These are phyloP conservation scores for Siphlonurus alternatus DNA, from an alignment of 2,888 invertebrate species.

Conservation along the genomic window DNA sequence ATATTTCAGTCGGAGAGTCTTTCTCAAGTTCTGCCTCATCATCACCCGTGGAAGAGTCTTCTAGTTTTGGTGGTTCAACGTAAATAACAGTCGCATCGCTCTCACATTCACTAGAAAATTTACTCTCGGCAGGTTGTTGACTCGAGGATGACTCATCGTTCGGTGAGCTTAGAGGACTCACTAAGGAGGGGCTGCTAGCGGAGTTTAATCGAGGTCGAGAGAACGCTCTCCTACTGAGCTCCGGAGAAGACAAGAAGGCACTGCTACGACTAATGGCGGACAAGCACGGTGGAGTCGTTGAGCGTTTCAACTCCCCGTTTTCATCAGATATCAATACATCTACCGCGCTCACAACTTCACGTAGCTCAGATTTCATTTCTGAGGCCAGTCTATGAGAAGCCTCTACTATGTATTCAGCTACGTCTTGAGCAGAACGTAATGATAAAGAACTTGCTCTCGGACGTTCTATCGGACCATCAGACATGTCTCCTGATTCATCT, in stretches of 20 bases:
- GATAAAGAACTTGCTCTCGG: constrained; percentile 48
- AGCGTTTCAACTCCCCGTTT: constrained; percentile 15
- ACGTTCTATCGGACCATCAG: not conserved
- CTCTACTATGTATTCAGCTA: constrained; percentile 60
- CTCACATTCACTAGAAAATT: constrained; percentile 26
- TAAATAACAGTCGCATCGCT: constrained; percentile 29
- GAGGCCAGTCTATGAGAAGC: constrained; percentile 63
- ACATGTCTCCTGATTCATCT: constrained; percentile 41
- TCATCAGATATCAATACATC: constrained; percentile 44
- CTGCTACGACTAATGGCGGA: not conserved
- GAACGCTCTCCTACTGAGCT: not conserved
- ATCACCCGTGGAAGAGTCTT: constrained; percentile 19
- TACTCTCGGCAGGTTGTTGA: not conserved
- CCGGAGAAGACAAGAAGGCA: not conserved
- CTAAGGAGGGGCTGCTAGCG: not conserved
- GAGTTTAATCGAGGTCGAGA: not conserved
- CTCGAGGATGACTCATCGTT: not conserved
- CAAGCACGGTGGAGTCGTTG: not conserved
- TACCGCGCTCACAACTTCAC: constrained; percentile 54
- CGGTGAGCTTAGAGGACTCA: not conserved
- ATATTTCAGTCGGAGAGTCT: not conserved
- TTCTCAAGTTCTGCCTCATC: constrained; percentile 33
- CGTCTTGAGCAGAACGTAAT: constrained; percentile 38
- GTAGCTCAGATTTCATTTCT: constrained; percentile 52
- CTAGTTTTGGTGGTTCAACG: constrained; percentile 20